phyloP scores from a whole-genome alignment of 1,140 invertebrate species.

The Phenacoccus solenopsis region DNA sequence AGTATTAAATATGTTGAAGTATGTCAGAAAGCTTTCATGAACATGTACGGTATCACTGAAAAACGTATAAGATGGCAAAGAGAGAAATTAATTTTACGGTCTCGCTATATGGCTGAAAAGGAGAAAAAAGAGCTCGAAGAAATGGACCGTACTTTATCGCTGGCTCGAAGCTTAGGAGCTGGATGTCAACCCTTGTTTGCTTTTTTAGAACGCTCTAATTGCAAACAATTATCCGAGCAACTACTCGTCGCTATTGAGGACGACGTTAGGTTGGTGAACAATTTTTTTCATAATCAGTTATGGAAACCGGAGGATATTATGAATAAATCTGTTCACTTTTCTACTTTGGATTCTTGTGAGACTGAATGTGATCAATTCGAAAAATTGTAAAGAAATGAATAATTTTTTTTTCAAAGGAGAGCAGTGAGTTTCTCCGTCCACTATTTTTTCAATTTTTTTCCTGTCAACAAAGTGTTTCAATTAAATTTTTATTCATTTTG shows the following conservation, averaged over 20 bases:
- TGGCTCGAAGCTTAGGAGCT: conserved; percentile 24
- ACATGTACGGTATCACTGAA: conserved; percentile 40
- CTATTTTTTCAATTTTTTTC: too few relatives aligned
- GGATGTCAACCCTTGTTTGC: conserved; percentile 23
- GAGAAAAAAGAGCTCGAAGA: conserved; percentile 23
- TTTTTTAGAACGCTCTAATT: conserved; percentile 21
- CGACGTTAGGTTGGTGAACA: conserved; percentile 39
- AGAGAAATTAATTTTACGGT: conserved; percentile 36
- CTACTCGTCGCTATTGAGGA: conserved; percentile 26
- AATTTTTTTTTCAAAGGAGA: not conserved
- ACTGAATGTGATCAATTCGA: conserved; percentile 5
- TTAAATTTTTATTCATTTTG: too few relatives aligned
- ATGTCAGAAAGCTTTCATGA: conserved; percentile 41
- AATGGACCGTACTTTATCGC: conserved; percentile 23
- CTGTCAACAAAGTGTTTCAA: too few relatives aligned
- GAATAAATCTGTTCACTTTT: conserved; percentile 12
- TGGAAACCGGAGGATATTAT: conserved; percentile 43
- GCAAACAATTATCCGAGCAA: conserved; percentile 21
- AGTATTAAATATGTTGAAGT: conserved; percentile 34
- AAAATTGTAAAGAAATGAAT: too few relatives aligned
- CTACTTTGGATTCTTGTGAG: not conserved
- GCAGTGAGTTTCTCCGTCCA: not conserved
- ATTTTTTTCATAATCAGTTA: conserved; percentile 42
- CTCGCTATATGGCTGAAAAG: conserved; percentile 31
- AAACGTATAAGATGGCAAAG: conserved; percentile 38